Evolutionary conservation across 2,888 invertebrate species (phyloP), one percentile per base, ranked within the genome.

Genomic region (Patella pellucida): DNA sequence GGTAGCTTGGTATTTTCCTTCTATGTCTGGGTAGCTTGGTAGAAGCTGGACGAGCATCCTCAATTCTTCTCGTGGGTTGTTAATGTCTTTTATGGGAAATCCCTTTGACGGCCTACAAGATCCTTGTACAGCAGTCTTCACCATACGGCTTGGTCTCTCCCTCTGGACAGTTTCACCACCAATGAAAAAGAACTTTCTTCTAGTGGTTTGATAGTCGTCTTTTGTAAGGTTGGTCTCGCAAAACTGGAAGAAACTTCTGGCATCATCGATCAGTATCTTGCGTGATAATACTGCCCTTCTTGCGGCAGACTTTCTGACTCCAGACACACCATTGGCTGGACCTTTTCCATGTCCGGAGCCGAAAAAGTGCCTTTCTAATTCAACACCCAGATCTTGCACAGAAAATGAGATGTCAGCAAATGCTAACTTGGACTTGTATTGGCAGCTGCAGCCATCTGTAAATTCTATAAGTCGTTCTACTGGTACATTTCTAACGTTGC

Each of bases 291-390:
- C 54, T 54, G 54, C 54, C n/a, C 54, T 54, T 54, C 16, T 54
- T 15, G 54, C 54, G 15, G 54, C 54, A n/a, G 15, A 16, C 54
- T 54, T 54, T 54, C 15, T n/a, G 15, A 54, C 54, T 16, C 54
- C 54, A 16, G 16, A 15, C 54, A 16, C 54, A 54, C 54, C 54
- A 54, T 54, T 3, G 54, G 16, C 15, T 7, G 2, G 54, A 54
- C n/a, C n/a, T n/a, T 54, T 54, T 54, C 54, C 54, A 54, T 54
- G 54, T 54, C 54, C n/a, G n/a, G 54, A 54, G 15, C 54, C 54
- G 54, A 54, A 54, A 54, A 16, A 54, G 54, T 54, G 54, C 15
- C n/a, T 15, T n/a, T 54, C 54, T 54, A 54, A 3, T 54, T 15
- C 16, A 54, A 54, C n/a, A 16, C 9, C 54, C n/a, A 54, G n/a